A percentile compares a stretch with the other conserved stretches of the same genome.
Evolutionary conservation across 2,113 vertebrate genomes (phyloP).

Genomic region (Piaya cayana): DNA sequence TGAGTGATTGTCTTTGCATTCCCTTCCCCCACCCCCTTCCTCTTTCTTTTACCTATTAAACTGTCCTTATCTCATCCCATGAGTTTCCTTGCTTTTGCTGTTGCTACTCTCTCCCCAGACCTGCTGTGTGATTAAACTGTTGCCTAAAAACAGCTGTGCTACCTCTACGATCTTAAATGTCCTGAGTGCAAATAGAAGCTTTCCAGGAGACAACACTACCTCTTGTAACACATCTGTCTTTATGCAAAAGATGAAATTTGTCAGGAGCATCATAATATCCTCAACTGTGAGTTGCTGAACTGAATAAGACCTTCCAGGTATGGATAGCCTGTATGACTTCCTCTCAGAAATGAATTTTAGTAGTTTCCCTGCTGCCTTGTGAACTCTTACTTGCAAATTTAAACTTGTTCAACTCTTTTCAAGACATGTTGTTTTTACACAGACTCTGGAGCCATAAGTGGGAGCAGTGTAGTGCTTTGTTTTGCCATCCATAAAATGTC

Average conservation of each 20-base stretch:
- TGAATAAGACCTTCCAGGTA: neutral
- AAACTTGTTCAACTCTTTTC: neutral
- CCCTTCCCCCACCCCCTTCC: neutral
- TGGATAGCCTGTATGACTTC: neutral
- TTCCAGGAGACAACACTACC: neutral
- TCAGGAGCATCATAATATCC: neutral
- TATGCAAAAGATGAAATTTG: neutral
- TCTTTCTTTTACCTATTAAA: neutral
- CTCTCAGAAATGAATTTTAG: neutral
- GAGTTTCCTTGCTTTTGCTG: neutral
- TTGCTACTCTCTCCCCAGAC: rapidly evolving
- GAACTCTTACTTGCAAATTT: neutral
- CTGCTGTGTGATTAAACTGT: neutral
- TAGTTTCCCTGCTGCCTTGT: neutral
- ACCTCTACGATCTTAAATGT: neutral
- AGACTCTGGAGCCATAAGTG: neutral
- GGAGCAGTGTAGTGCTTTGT: neutral
- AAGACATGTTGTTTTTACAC: neutral
- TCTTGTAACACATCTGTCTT: neutral
- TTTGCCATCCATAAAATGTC: rapidly evolving
- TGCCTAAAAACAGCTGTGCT: neutral
- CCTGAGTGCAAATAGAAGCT: neutral
- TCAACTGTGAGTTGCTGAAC: neutral
- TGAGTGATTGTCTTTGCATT: neutral
- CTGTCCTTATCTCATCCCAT: neutral